Percentiles rank a stretch among this genome's conserved stretches.
Conservation (phyloP, 2,888 invertebrate genomes). For the Amphipoea oculea region DNA sequence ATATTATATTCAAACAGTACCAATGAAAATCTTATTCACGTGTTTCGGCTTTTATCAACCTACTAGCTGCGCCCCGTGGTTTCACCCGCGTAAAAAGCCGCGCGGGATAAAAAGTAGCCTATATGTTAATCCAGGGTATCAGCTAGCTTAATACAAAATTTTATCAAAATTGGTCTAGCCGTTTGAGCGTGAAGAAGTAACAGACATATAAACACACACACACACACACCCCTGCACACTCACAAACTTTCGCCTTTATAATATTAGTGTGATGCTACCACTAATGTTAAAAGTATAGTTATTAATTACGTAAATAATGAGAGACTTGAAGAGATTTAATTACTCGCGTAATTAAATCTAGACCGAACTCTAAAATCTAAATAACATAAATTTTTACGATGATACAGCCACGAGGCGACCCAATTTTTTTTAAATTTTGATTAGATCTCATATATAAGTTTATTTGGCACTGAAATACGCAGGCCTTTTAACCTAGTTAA, state of each 20-base stretch:
- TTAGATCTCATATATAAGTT: not conserved
- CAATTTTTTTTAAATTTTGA: not conserved
- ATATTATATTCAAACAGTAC: not conserved
- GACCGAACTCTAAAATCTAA: not conserved
- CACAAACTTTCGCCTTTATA: too few species aligned
- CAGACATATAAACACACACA: too few species aligned
- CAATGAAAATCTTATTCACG: conserved; percentile 1
- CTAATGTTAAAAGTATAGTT: not conserved
- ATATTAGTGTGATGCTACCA: too few species aligned
- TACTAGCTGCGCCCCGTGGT: too few species aligned
- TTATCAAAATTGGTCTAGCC: too few species aligned
- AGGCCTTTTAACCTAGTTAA: conserved; percentile 1
- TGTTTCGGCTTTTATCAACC: not conserved
- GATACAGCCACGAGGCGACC: not conserved
- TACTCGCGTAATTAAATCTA: conserved; percentile 2
- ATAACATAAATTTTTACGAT: not conserved
- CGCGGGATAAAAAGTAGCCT: too few species aligned
- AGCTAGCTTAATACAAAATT: too few species aligned
- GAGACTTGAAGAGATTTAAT: not conserved
- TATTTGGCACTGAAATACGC: not conserved
- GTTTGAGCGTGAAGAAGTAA: too few species aligned
- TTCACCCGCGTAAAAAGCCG: too few species aligned
- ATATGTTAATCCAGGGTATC: too few species aligned
- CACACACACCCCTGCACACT: too few species aligned
- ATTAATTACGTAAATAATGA: conserved; percentile 13